These are phyloP conservation scores for Rhinogobio ventralis DNA, from an alignment of 2,797 vertebrate species.

Conservation along the genomic window DNA sequence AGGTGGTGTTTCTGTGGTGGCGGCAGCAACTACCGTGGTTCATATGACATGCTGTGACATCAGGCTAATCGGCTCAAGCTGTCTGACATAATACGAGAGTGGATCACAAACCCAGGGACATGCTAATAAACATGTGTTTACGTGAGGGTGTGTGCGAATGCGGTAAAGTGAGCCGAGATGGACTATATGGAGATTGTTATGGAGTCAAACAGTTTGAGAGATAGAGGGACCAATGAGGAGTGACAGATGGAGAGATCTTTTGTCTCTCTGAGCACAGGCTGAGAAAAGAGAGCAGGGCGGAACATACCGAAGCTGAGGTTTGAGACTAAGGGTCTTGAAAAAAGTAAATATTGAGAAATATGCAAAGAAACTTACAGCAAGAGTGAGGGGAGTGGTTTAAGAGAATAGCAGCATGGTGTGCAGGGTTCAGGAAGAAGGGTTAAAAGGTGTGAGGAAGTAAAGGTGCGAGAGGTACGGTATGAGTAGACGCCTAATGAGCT, in stretches of 20 bases:
- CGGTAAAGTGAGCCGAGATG: background rate
- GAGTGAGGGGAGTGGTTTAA: background rate
- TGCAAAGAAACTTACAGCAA: background rate
- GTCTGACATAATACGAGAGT: conserved; percentile 63
- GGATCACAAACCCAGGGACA: conserved; percentile 35
- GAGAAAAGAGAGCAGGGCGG: conserved; percentile 13
- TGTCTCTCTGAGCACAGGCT: conserved; percentile 6
- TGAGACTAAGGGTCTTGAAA: conserved; percentile 2
- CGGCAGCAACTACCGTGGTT: conserved; percentile 66
- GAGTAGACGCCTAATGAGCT: conserved; percentile 60
- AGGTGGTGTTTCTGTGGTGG: conserved; percentile 33
- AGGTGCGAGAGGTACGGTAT: conserved; percentile 43
- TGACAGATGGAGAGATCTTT: conserved; percentile 49
- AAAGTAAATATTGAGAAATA: conserved; percentile 19
- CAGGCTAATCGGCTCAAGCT: conserved; percentile 80
- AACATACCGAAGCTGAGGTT: background rate
- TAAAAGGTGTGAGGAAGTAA: conserved; percentile 42
- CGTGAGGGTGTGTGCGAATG: conserved; percentile 19
- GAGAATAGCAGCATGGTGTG: background rate
- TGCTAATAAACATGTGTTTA: conserved; percentile 23
- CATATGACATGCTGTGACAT: conserved; percentile 74
- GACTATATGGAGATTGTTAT: conserved; percentile 40
- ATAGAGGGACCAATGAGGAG: conserved; percentile 51
- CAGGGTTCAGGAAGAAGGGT: conserved; percentile 38
- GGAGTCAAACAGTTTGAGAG: conserved; percentile 53